Conservation (phyloP, 2,888 invertebrate species). For the Arrhopalites spinosus region DNA sequence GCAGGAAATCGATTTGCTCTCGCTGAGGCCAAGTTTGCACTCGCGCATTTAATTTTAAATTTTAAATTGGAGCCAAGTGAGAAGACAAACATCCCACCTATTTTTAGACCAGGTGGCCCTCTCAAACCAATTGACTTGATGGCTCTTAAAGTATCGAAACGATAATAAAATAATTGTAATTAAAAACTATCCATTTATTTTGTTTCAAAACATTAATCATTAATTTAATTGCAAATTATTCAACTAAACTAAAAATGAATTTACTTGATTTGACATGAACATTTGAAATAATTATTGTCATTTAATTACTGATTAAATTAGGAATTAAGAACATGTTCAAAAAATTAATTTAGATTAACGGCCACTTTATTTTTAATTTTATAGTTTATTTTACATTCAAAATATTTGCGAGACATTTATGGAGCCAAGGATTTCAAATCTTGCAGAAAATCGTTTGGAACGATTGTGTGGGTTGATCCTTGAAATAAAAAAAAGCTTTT, state of each 20-base stretch:
- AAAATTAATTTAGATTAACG: too few species aligned
- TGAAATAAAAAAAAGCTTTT: slow-evolving; percentile 54
- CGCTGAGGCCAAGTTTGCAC: slow-evolving; percentile 42
- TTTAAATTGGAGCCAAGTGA: slow-evolving; percentile 40
- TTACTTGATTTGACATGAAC: too few species aligned
- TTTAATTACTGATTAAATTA: too few species aligned
- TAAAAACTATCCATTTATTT: too few species aligned
- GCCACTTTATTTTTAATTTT: too few species aligned
- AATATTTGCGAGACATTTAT: too few species aligned
- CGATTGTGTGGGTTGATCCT: slow-evolving; percentile 93
- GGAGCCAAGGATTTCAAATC: slow-evolving; percentile 82
- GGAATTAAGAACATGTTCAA: too few species aligned
- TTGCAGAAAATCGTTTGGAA: slow-evolving; percentile 91
- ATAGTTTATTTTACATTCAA: too few species aligned
- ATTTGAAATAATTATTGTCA: too few species aligned
- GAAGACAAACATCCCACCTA: slow-evolving; percentile 39
- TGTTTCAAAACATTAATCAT: too few species aligned
- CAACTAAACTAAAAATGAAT: too few species aligned
- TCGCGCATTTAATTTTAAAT: slow-evolving; percentile 39
- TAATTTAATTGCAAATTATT: too few species aligned
- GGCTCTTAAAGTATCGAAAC: background rate
- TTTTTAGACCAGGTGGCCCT: background rate
- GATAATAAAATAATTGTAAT: background rate
- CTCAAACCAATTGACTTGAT: background rate
- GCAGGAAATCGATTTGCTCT: slow-evolving; percentile 42